Base-by-base conservation (phyloP, 2,888 invertebrate genomes). In the Mesorhabditis belari region DNA sequence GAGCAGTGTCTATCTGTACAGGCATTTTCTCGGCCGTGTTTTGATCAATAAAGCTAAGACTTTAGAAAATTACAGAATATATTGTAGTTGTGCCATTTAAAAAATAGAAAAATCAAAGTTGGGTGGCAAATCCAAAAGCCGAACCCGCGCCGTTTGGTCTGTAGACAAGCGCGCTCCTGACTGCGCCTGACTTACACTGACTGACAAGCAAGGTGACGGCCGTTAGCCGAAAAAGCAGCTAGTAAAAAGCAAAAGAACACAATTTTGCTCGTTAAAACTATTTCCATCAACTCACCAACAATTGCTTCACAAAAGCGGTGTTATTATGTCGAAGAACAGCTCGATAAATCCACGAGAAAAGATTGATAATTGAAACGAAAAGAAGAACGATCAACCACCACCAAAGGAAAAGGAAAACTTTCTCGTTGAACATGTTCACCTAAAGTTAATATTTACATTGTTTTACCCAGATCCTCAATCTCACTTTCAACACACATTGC, bases 391-490 rank as follows among this genome's bases (percentile, higher is more conserved):
- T 28, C 29, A 75, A 55, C 77, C 76, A 78, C 69, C 77, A 78
- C 77, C 77, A 80, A 25, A 80, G 62, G 55, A 75, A 69, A 44
- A 80, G 61, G 66, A 73, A 80, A 51, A 80, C 62, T 62, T 80
- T 80, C 67, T 80, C 80, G 67, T 76, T 77, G 73, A 76, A 77
- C 78, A 75, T 77, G 62, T 77, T 77, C 27, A 75, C 67, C 71
- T 71, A 52, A 25, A 63, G 50, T 24, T 4, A 17, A 25, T 5
- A 12, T 50, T 4, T 9, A 9, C 27, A 26, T 12, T n/a, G 21
- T 52, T 52, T 52, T 52, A n/a, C 1, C 19, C 19, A 52, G 12
- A 17, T 52, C 1, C 12, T 12, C n/a, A 21, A 52, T 1, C 12
- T 12, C n/a, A n/a, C n/a, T n/a, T n/a, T 75, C 12, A 79, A 64